Evolutionary conservation across 1,140 invertebrate species (phyloP), one percentile per base, ranked within the genome.

Genomic region (Zaprionus inermis): DNA sequence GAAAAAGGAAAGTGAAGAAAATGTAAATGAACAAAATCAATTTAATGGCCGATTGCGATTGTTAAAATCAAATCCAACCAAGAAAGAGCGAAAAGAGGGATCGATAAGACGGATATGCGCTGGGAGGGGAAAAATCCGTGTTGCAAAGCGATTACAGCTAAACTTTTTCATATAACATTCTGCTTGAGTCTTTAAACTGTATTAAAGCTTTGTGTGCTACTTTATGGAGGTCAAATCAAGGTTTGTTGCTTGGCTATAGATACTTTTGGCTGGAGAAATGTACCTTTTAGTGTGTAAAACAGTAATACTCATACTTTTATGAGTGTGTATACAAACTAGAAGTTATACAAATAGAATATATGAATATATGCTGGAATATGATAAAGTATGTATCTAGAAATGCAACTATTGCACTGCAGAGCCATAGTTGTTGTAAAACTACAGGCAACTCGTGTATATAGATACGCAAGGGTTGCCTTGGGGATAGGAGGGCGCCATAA

Each of bases 1-100:
- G 76, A 77, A 88, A 86, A 78, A 76, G 41, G 56, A 78, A 78
- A 86, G 73, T 76, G 68, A 77, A 81, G 68, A 73, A 80, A 79
- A 83, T 79, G 65, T 71, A 81, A 75, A 81, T 78, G 61, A 64
- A 79, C 74, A 86, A 82, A 63, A 44, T 79, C 65, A 68, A 79
- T 81, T 74, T 61, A 71, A 73, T 59, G 22, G 51, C 3, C 38
- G 32, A 18, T 22, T 22, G 10, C 4, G 64, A 34, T 55, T 38
- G 49, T 69, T 52, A 20, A 67, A 32, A 54, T 24, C 52, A 51
- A 68, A 55, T 57, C 52, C 63, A 22, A 18, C 18, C 1, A 44
- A 44, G 38, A 44, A n/a, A 16, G 14, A 12, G 14, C 36, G 22
- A 16, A 7, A 0, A 36, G 10, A 36, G 11, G 3, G 34, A 36